Base-by-base conservation (phyloP, 2,797 vertebrate genomes). In the Gymnothorax javanicus region DNA sequence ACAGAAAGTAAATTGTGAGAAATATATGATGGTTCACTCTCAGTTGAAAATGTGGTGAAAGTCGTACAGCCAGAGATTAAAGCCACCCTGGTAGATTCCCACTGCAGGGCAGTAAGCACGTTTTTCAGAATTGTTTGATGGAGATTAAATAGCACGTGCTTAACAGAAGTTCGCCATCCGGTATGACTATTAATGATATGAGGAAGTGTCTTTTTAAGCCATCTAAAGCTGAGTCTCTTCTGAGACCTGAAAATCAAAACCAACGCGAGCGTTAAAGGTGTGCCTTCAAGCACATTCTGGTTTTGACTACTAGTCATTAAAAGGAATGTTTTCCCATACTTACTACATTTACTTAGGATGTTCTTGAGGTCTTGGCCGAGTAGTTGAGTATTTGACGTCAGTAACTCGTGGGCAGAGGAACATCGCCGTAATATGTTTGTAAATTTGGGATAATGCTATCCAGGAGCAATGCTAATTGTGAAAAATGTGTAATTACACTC, bases 1-100 rank as follows among this genome's bases (percentile, higher is more conserved):
- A 94, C 93, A 94, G 93, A 96, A 94, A 96, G 93, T 96, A 95
- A 96, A 97, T 95, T 95, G 95, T 93, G 92, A 95, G 94, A 95
- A 96, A 96, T 96, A 91, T 95, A 94, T 93, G 94, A 96, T 95
- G 94, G 93, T 95, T 94, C 95, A 91, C 92, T 92, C 91, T 94
- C 92, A 91, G 95, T 96, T 95, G 95, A 93, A 96, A 96, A 94
- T 92, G 89, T 93, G 91, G 91, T 93, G 89, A 87, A 90, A 94
- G 95, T 93, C 90, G 91, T 90, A 90, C 92, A 92, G 91, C 86
- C 87, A 93, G 93, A 94, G 96, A 96, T 96, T 96, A 96, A 92
- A 91, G 89, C 58, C 17, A 88, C 81, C 89, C 90, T 83, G 87
- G 90, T 91, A 95, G 94, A 96, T 96, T 95, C 94, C 88, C 91